phyloP scores from a whole-genome alignment of 2,888 invertebrate genomes.

The Autographa gamma region DNA sequence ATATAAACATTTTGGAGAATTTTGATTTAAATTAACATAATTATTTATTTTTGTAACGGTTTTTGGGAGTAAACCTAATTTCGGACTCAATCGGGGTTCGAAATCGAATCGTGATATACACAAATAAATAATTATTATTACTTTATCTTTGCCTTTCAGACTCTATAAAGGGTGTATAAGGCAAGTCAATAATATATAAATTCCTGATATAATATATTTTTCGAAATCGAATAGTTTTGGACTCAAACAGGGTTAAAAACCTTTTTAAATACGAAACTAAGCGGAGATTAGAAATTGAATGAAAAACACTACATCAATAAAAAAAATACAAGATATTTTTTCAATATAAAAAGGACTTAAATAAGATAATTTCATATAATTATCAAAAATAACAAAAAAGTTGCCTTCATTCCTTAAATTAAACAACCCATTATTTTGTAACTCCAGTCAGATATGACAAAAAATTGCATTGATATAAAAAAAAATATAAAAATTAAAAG shows the following conservation, averaged over 20 bases:
- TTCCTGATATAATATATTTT: too few relatives aligned
- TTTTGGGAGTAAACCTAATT: background rate
- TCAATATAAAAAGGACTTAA: too few relatives aligned
- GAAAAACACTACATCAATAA: too few relatives aligned
- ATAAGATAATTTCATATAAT: too few relatives aligned
- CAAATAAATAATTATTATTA: background rate
- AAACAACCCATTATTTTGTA: background rate
- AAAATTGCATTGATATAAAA: conserved; percentile 4
- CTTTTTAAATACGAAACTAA: too few relatives aligned
- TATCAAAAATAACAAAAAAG: background rate
- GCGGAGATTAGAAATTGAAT: too few relatives aligned
- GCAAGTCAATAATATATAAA: background rate
- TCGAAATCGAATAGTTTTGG: too few relatives aligned
- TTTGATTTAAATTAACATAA: background rate
- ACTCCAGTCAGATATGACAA: background rate
- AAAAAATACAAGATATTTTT: too few relatives aligned
- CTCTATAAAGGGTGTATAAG: background rate
- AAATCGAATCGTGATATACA: background rate
- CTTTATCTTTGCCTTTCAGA: background rate
- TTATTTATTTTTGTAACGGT: background rate
- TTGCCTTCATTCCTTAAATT: background rate
- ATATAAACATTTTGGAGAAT: conserved; percentile 45
- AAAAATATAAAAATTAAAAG: background rate
- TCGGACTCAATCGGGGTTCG: background rate
- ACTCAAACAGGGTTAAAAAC: too few relatives aligned